A percentile compares a stretch with the other conserved stretches of the same genome.
Conservation (phyloP, 53 echinoderm and acorn worm genomes). For the Zoroaster sp. region DNA sequence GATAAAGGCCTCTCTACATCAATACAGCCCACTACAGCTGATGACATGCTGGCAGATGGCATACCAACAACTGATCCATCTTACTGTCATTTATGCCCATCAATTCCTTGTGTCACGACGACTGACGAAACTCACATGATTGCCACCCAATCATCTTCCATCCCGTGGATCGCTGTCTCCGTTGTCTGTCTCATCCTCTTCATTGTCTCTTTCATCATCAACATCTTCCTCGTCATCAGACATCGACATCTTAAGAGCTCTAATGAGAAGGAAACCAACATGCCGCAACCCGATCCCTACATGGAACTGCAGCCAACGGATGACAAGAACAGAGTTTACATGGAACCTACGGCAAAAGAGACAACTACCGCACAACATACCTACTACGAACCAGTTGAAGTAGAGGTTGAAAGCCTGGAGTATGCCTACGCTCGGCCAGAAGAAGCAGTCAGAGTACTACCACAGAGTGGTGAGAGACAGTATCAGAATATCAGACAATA, state of each 20-base stretch:
- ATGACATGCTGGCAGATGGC: too few relatives aligned
- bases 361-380: not conserved
- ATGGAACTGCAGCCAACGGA: slow-evolving; percentile 26
- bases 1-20: too few relatives aligned
- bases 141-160: too few relatives aligned
- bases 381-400: not conserved
- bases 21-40: too few relatives aligned
- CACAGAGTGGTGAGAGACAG: not conserved
- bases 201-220: too few relatives aligned
- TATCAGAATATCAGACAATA: not conserved
- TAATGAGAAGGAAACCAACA: not conserved
- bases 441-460: not conserved
- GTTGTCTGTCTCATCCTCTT: too few relatives aligned
- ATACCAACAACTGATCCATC: too few relatives aligned
- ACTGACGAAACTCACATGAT: too few relatives aligned
- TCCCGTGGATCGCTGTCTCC: too few relatives aligned
- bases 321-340: not conserved
- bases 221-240: not conserved
- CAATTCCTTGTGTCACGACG: too few relatives aligned
- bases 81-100: too few relatives aligned
- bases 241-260: not conserved
- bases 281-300: not conserved
- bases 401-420: not conserved
- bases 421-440: not conserved
- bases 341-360: not conserved